Evolutionary conservation across 1,140 invertebrate species (phyloP).

Genomic region (Neodiprion lecontei): DNA sequence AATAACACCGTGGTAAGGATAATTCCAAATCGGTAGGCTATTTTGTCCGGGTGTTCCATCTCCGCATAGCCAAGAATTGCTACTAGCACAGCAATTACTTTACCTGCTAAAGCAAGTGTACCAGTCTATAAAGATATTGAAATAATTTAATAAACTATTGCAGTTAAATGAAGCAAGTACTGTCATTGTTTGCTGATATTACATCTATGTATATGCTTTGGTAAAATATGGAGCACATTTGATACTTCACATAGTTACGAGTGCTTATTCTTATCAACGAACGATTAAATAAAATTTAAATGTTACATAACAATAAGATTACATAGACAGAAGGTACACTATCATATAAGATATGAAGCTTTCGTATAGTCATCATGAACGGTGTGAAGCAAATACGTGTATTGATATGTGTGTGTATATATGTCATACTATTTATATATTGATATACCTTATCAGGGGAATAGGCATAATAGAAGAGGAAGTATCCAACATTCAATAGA

Average conservation of each 20-base stretch:
- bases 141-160: neutral
- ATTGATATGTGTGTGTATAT: too few species aligned
- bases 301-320: conserved; percentile 9
- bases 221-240: too few species aligned
- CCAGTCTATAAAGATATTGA: conserved; percentile 37
- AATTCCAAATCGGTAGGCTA: conserved; percentile 74
- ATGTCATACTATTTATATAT: too few species aligned
- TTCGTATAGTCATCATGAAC: conserved; percentile 13
- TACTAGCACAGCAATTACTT: conserved; percentile 63
- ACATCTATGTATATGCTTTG: too few species aligned
- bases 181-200: too few species aligned
- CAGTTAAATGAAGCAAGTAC: too few species aligned
- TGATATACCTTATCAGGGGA: conserved; percentile 59
- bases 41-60: conserved; percentile 66
- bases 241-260: too few species aligned
- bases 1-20: conserved; percentile 74
- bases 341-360: conserved; percentile 12
- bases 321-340: conserved; percentile 7
- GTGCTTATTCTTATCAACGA: too few species aligned
- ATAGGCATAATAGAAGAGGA: conserved; percentile 71
- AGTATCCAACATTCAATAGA: conserved; percentile 70
- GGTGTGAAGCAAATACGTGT: too few species aligned
- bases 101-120: conserved; percentile 48
- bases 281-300: conserved; percentile 11
- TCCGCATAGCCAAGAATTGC: conserved; percentile 69